Conservation (phyloP, 2,888 invertebrate species). For the Tipula confusa region DNA sequence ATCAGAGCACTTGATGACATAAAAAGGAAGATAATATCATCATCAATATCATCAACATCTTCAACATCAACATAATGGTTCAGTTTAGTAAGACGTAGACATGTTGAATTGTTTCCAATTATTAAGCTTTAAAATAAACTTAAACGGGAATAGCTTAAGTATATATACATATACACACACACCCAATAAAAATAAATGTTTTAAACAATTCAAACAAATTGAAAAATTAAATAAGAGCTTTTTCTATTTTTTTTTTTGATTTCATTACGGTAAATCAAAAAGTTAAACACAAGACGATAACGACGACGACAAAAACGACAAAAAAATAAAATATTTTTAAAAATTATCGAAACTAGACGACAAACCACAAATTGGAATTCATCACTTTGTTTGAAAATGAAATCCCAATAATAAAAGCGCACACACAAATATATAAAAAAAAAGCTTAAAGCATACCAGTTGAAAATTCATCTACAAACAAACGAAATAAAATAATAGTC, state of each 20-base stretch:
- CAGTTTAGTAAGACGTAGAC: no score
- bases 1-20: no score
- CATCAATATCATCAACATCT: no score
- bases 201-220: background rate
- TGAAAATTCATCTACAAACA: background rate
- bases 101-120: background rate
- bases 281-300: background rate
- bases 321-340: background rate
- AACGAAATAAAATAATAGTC: background rate
- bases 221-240: background rate
- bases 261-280: background rate
- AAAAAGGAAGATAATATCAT: no score
- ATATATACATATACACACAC: no score
- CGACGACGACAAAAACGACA: background rate
- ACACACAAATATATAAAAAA: background rate
- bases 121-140: background rate
- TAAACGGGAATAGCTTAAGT: background rate
- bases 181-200: background rate
- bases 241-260: background rate
- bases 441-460: background rate
- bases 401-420: slow-evolving; percentile 3
- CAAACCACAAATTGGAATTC: slow-evolving; percentile 20
- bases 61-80: no score
- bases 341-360: slow-evolving; percentile 12
- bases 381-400: slow-evolving; percentile 12